These are phyloP conservation scores for Alligator mississippiensis DNA, from an alignment of 2,113 vertebrate genomes.

Conservation along the genomic window DNA sequence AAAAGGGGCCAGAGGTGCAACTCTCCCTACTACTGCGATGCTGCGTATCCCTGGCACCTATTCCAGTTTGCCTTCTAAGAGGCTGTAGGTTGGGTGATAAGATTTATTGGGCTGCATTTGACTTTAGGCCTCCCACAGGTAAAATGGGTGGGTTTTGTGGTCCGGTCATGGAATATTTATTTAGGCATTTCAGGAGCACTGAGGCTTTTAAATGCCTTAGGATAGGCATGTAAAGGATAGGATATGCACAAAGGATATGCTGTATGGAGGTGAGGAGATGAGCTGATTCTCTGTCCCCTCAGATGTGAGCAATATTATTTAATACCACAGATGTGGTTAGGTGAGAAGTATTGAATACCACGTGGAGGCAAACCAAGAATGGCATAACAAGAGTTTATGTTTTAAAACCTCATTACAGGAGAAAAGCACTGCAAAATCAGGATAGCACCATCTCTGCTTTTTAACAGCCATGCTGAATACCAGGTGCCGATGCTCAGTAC, in stretches of 20 bases:
- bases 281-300: conserved; percentile 38
- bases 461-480: not conserved
- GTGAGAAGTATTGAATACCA: conserved; percentile 30
- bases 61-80: not conserved
- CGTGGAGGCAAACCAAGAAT: not conserved
- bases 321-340: conserved; percentile 5
- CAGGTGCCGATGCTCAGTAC: not conserved
- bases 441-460: not conserved
- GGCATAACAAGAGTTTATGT: not conserved
- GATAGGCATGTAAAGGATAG: not conserved
- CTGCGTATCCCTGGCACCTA: not conserved
- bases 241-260: not conserved
- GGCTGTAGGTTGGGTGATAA: no score
- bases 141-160: not conserved
- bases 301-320: conserved; percentile 22
- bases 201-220: not conserved
- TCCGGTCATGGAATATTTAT: conserved; percentile 19
- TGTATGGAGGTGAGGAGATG: conserved; percentile 40
- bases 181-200: not conserved
- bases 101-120: not conserved
- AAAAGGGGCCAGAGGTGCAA: not conserved
- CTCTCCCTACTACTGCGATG: not conserved
- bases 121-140: not conserved
- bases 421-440: not conserved
- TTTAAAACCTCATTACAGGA: not conserved